Evolutionary conservation across 2,888 invertebrate species (phyloP), one percentile per base, ranked within the genome.

Genomic region (Drepana falcataria): DNA sequence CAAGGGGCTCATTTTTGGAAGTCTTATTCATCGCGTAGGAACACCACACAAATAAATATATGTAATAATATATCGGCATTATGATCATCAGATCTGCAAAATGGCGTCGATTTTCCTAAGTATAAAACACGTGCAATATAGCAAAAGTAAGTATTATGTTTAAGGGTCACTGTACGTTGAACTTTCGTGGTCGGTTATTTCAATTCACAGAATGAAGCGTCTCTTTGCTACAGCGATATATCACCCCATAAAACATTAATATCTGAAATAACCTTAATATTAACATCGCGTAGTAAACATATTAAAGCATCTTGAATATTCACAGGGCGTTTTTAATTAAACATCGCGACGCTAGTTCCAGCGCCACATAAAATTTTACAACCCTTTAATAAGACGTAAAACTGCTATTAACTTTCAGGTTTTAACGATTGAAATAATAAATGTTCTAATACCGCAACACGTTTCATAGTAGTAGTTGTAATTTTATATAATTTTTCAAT

Each of bases 311-410:
- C 82, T 86, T 87, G 79, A 84, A 84, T 89, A 90, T 90, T 87
- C 90, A 81, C 75, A 80, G 75, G 79, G 73, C 90, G 87, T 89
- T 85, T 90, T 90, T 90, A 90, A 90, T 90, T 90, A 90, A 87
- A 83, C 76, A 77, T 79, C 73, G 73, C 73, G 70, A 73, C 73
- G 75, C 75, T 77, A 83, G 79, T 83, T 79, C 73, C 71, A 75
- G 71, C 71, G 79, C 68, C 67, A 79, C 84, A 85, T 91, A 85
- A 90, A 90, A 87, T 87, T 91, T 89, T 83, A 89, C 69, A 90
- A 90, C 88, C 89, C 90, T 89, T 91, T 90, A 89, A 86, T 87
- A 88, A 85, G 83, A 85, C 83, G 80, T 87, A 81, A 87, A 88
- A 87, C 75, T 78, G 81, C 79, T 73, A 77, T 82, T 81, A 82